Conservation (phyloP, 2,113 vertebrate species). For the Cyanocitta stelleri region DNA sequence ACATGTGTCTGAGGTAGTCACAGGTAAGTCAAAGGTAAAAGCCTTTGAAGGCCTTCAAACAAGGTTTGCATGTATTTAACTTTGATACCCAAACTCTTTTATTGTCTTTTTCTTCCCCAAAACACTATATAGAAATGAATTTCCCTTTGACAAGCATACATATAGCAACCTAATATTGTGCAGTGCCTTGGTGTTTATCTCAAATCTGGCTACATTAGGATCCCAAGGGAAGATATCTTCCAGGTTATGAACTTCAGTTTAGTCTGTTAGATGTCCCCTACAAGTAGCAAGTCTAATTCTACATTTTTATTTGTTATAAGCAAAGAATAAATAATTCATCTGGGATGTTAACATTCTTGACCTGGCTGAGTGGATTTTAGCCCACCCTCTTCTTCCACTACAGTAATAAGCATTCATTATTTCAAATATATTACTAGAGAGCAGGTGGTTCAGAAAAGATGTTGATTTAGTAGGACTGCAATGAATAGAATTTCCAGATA, state of each 20-base stretch:
- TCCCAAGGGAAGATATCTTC: neutral
- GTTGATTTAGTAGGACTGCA: neutral
- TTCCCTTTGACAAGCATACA: neutral
- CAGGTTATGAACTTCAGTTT: neutral
- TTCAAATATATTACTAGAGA: neutral
- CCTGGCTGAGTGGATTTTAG: neutral
- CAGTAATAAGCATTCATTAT: neutral
- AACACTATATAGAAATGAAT: neutral
- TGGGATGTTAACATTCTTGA: neutral
- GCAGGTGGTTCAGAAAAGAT: neutral
- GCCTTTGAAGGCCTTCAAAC: neutral
- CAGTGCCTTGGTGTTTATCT: neutral
- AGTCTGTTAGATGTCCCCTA: neutral
- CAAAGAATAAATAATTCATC: neutral
- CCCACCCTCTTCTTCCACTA: neutral
- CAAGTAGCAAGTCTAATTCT: neutral
- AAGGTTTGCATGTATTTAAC: neutral
- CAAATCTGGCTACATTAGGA: accelerated
- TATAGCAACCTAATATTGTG: neutral
- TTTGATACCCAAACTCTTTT: neutral
- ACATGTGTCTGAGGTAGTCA: neutral
- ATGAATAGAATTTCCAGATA: neutral
- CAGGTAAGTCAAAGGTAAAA: neutral
- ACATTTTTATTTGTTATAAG: neutral
- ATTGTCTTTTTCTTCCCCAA: neutral